phyloP scores from a whole-genome alignment of 2,113 vertebrate species.

The Ceyx melanurus region DNA sequence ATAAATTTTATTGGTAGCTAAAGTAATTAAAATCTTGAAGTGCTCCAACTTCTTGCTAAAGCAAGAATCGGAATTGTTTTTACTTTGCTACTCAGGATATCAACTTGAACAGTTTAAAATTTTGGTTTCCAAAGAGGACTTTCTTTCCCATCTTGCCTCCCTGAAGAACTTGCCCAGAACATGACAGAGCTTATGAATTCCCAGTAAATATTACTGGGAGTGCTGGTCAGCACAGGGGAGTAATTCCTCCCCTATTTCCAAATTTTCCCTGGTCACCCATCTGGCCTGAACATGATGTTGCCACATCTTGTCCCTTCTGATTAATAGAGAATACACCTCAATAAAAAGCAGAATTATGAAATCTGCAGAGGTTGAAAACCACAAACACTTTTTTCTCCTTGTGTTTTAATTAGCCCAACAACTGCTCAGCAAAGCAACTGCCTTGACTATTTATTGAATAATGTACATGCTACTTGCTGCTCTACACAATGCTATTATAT shows the following conservation, averaged over 20 bases:
- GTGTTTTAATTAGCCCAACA: background rate
- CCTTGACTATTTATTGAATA: background rate
- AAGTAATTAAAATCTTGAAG: conserved; percentile 28
- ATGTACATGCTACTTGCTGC: background rate
- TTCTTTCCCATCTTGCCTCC: background rate
- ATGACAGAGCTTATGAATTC: background rate
- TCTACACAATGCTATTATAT: background rate
- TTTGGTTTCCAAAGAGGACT: background rate
- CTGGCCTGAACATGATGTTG: background rate
- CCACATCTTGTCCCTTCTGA: background rate
- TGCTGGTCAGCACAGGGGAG: background rate
- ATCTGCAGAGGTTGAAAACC: background rate
- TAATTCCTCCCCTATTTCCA: background rate
- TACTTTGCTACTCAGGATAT: background rate
- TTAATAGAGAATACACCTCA: background rate
- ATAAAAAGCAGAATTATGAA: background rate
- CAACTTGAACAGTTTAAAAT: background rate
- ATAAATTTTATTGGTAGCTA: conserved; percentile 15
- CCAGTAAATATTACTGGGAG: background rate
- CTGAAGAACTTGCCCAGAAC: background rate
- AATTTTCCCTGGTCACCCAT: rapidly evolving
- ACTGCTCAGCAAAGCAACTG: background rate
- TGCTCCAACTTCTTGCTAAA: conserved; percentile 1
- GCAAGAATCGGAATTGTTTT: background rate
- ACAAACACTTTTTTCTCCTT: no score